Percentiles rank a stretch among this genome's conserved stretches.
Evolutionary conservation across 2,888 invertebrate genomes (phyloP).

Genomic region (Rhagium mordax): DNA sequence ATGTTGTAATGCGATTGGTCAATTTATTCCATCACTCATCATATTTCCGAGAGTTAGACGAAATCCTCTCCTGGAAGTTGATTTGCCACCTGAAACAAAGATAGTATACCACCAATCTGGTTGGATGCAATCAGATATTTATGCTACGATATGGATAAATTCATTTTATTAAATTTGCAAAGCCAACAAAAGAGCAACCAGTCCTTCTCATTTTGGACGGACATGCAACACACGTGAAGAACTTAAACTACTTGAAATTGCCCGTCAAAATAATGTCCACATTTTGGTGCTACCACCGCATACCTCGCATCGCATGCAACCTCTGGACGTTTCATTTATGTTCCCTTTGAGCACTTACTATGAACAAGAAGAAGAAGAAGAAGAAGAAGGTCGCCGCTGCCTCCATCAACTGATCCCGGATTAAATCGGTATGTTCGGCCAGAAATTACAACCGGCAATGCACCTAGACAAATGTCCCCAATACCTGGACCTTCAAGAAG

Average conservation of each 20-base stretch:
- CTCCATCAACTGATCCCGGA: not conserved
- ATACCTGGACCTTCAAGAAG: not conserved
- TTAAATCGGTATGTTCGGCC: not conserved
- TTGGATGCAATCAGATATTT: slow-evolving; percentile 39
- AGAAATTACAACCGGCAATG: not conserved
- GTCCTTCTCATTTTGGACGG: slow-evolving; percentile 39
- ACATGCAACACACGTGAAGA: slow-evolving; percentile 48
- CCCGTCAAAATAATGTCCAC: slow-evolving; percentile 57
- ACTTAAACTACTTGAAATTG: slow-evolving; percentile 57
- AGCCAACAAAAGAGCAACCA: slow-evolving; percentile 25
- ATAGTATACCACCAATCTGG: slow-evolving; percentile 30
- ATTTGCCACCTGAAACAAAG: slow-evolving; percentile 48
- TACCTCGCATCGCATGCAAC: slow-evolving; percentile 55
- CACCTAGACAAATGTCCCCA: not conserved
- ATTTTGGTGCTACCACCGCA: slow-evolving; percentile 62
- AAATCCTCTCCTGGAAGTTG: slow-evolving; percentile 50
- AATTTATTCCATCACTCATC: slow-evolving; percentile 17
- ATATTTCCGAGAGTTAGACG: slow-evolving; percentile 27
- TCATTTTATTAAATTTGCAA: slow-evolving; percentile 31
- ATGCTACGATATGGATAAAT: slow-evolving; percentile 34
- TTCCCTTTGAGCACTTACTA: not conserved
- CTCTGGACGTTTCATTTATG: slow-evolving; percentile 50
- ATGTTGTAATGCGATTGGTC: slow-evolving; percentile 30
- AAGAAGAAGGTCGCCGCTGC: not conserved
- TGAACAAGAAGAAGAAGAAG: no score